A percentile compares a stretch with the other conserved stretches of the same genome.
phyloP scores from a whole-genome alignment of 2,797 vertebrate species.

The Acomys russatus region DNA sequence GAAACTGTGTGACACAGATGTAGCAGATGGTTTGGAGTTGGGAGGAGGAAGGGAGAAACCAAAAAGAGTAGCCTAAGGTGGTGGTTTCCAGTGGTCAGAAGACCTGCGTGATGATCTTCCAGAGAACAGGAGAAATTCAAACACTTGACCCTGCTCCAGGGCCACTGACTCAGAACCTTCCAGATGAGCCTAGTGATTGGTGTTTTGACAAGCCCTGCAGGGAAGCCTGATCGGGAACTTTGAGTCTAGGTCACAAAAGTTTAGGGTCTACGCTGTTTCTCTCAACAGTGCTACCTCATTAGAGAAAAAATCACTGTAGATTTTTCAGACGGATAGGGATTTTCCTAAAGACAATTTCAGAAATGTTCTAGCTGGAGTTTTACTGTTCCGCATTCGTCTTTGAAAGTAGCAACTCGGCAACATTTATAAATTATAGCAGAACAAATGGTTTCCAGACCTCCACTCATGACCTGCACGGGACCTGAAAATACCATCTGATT shows the following conservation, averaged over 20 bases:
- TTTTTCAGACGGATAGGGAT: not conserved
- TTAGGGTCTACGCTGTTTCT: not conserved
- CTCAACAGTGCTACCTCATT: not conserved
- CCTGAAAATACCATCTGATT: not conserved
- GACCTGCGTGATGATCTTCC: not conserved
- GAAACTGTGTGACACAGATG: not conserved
- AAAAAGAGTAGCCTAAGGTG: not conserved
- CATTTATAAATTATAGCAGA: not conserved
- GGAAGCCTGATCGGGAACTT: not conserved
- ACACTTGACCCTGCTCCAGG: not conserved
- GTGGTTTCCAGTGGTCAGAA: not conserved
- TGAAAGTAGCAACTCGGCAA: conserved; percentile 40
- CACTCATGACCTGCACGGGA: conserved; percentile 55
- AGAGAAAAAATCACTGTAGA: conserved; percentile 22
- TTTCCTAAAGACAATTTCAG: conserved; percentile 62
- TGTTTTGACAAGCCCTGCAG: not conserved
- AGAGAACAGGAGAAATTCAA: not conserved
- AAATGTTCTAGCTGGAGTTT: conserved; percentile 63
- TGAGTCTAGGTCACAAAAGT: not conserved
- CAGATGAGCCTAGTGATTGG: not conserved
- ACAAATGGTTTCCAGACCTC: conserved; percentile 58
- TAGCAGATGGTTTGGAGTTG: not conserved
- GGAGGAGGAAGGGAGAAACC: not conserved
- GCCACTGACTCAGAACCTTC: not conserved
- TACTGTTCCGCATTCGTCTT: conserved; percentile 47